Base-by-base conservation (phyloP, 2,888 invertebrate species). In the Drosophila yooni region DNA sequence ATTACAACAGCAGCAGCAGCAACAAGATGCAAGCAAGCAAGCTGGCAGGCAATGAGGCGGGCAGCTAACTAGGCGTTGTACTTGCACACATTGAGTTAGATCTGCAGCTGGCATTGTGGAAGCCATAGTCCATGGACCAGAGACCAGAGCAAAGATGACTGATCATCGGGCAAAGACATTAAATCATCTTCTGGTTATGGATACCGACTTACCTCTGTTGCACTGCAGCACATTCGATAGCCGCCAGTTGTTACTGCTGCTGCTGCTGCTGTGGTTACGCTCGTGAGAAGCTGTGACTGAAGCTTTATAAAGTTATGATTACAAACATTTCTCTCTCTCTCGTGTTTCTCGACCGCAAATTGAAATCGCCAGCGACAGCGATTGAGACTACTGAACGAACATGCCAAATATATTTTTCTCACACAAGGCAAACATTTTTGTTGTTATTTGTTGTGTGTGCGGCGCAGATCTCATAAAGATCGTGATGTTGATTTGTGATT, bases 151-250 rank as follows among this genome's bases (percentile, higher is more conserved):
- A 76, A 51, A 67, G 79, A 86, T 82, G 82, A 82, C 76, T 82
- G 82, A 85, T 82, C 86, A 81, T 81, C 83, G 83, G 73, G 21
- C 64, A 78, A 83, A 74, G 86, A 83, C 84, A 86, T 83, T 83
- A 86, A 86, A 83, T 83, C 87, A 86, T 79, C 68, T 56, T 77
- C 68, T 59, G 75, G 64, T 68, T 66, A 63, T 63, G 46, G 57
- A 64, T 62, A 65, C 56, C 56, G 63, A 65, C 52, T 58, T 53
- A 59, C 40, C 57, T 57, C 57, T 57, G 40, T 38, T 27, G 10
- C 25, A 59, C 66, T 78, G 67, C 69, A 46, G 72, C 76, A 58
- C 73, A 79, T 69, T 79, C 61, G 76, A 76, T 76, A 70, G 76
- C 67, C 79, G 38, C 52, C 21, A 68, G 61, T 62, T 43, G 71